Evolutionary conservation across 2,797 vertebrate species (phyloP).

Genomic region (Leptoclinus maculatus): DNA sequence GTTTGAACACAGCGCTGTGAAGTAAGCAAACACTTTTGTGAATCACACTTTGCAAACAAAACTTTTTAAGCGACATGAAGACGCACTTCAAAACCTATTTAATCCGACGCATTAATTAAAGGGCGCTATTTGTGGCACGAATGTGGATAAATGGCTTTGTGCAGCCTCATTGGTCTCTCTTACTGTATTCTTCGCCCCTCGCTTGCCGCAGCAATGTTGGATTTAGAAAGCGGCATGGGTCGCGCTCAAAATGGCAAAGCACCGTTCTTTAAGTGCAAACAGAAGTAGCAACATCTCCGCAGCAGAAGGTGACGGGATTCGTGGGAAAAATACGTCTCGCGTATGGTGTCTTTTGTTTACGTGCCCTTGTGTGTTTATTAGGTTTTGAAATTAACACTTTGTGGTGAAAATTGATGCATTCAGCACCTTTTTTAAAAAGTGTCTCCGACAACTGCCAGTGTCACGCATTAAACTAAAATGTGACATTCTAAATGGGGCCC

Average conservation of each 20-base stretch:
- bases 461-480: neutral
- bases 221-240: slow-evolving; percentile 44
- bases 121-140: slow-evolving; percentile 3
- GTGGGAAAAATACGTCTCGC: slow-evolving; percentile 6
- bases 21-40: neutral
- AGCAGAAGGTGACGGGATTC: slow-evolving; percentile 9
- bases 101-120: neutral
- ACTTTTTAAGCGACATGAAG: neutral
- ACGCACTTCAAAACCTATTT: neutral
- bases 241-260: slow-evolving; percentile 24
- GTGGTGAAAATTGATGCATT: neutral
- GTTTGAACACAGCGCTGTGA: neutral
- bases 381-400: neutral
- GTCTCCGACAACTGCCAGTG: neutral
- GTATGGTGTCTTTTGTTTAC: slow-evolving; percentile 10
- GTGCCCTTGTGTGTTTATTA: too few species aligned
- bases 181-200: neutral
- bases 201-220: slow-evolving; percentile 15
- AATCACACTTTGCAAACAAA: neutral
- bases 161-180: slow-evolving; percentile 14
- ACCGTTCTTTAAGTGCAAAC: slow-evolving; percentile 15
- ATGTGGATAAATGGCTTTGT: neutral
- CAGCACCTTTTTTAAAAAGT: neutral
- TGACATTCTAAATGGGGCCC: neutral
- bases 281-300: slow-evolving; percentile 8